Percentiles rank a stretch among this genome's conserved stretches.
These are phyloP conservation scores for Euura saliciscinereae DNA, from an alignment of 1,140 invertebrate species.

Conservation along the genomic window DNA sequence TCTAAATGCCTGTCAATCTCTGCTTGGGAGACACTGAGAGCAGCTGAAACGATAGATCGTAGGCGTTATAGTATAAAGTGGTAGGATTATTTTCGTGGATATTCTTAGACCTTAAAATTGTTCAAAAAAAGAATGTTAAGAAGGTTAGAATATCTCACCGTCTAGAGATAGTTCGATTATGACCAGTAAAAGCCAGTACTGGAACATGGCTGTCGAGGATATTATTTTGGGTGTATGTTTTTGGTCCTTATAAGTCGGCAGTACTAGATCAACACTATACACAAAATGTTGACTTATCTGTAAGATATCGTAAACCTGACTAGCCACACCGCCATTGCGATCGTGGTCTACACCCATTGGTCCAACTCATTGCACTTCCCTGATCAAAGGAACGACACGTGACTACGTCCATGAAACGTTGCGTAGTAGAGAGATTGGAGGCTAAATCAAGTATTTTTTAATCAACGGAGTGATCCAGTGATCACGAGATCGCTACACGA, in stretches of 20 bases:
- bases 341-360: constrained; percentile 57
- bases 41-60: constrained; percentile 58
- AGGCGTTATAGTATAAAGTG: neutral
- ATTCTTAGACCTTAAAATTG: neutral
- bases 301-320: constrained; percentile 46
- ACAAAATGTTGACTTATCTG: constrained; percentile 41
- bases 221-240: neutral
- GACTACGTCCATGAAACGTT: neutral
- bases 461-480: too few relatives aligned
- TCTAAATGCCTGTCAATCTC: constrained; percentile 94
- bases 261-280: neutral
- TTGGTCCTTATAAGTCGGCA: neutral
- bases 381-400: constrained; percentile 15
- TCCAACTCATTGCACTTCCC: constrained; percentile 34
- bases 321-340: constrained; percentile 54
- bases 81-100: neutral
- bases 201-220: constrained; percentile 45
- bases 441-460: too few relatives aligned
- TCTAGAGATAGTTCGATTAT: constrained; percentile 51
- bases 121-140: constrained; percentile 9
- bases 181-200: constrained; percentile 46
- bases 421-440: too few relatives aligned
- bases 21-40: constrained; percentile 67
- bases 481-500: too few relatives aligned
- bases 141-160: constrained; percentile 51